Base-by-base conservation (phyloP, 2,797 vertebrate genomes). In the Microtus agrestis region DNA sequence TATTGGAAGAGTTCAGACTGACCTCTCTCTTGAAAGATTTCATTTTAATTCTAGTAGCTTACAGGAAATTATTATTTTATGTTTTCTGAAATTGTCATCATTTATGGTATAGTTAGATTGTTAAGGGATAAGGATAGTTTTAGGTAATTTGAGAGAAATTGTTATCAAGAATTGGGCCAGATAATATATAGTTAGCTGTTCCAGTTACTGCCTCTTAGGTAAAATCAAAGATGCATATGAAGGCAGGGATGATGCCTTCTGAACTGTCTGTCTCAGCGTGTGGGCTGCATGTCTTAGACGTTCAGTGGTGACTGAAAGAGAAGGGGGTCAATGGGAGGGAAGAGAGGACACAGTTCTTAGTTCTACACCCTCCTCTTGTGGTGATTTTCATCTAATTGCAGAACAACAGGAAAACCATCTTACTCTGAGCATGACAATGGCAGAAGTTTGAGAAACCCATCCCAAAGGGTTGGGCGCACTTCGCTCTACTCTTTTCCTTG, bases 1-100 rank as follows among this genome's bases (percentile, higher is more conserved):
- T 96, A 97, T 86, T 91, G 80, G 89, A 97, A 97, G 96, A 98
- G 98, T 97, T 98, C 91, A 92, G 59, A 97, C 95, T 98, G 98
- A 98, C 97, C 97, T 96, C 91, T 97, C 91, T 82, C 89, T 96
- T 96, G 89, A 97, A 97, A 98, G 95, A 98, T 97, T 96, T 97
- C 80, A 40, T 85, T 96, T 91, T n/a, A 95, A 96, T 97, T 96
- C 86, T 95, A 89, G 77, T 93, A 87, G 82, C 95, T 97, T 95
- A 92, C 91, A 94, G 73, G 86, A 97, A 95, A 89, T 80, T 84
- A 95, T 89, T 96, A 87, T 54, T 96, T 92, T 46, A 76, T 94
- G 54, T 95, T 95, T 96, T 96, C 73, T 89, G 81, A 95, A 96
- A 91, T 91, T 40, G 59, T 95, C 93, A 87, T 85, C 84, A 85